Conservation (phyloP, 2,797 vertebrate genomes). For the Neoniphon sammara region DNA sequence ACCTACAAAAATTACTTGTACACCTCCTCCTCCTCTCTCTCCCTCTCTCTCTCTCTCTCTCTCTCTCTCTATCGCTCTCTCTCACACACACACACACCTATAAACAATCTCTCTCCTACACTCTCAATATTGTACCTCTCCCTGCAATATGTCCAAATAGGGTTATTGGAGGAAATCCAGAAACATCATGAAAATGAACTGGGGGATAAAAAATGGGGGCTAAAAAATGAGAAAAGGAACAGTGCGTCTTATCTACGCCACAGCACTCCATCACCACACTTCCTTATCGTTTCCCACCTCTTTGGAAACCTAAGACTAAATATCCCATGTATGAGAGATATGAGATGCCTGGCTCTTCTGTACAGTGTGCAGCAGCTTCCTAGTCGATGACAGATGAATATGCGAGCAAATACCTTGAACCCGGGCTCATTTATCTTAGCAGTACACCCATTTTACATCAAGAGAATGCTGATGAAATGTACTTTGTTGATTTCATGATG, state of each 20-base stretch:
- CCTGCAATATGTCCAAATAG: slow-evolving; percentile 24
- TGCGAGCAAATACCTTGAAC: background rate
- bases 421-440: background rate
- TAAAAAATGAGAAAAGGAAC: background rate
- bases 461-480: too few relatives aligned
- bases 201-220: background rate
- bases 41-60: too few relatives aligned
- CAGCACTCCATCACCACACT: background rate
- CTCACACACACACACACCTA: background rate
- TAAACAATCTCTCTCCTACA: slow-evolving; percentile 1
- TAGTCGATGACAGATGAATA: background rate
- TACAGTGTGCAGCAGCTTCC: background rate
- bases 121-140: slow-evolving; percentile 16
- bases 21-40: too few relatives aligned
- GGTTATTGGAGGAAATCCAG: slow-evolving; percentile 23
- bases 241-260: background rate
- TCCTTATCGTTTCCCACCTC: slow-evolving; percentile 1
- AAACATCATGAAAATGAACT: background rate
- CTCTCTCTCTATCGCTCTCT: too few relatives aligned
- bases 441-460: background rate
- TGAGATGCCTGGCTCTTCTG: background rate
- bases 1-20: too few relatives aligned
- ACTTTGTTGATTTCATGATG: too few relatives aligned
- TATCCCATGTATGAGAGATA: slow-evolving; percentile 3
- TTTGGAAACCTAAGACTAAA: background rate